Evolutionary conservation across 2,888 invertebrate species (phyloP), one percentile per base, ranked within the genome.

Genomic region (Tiliacea aurago): DNA sequence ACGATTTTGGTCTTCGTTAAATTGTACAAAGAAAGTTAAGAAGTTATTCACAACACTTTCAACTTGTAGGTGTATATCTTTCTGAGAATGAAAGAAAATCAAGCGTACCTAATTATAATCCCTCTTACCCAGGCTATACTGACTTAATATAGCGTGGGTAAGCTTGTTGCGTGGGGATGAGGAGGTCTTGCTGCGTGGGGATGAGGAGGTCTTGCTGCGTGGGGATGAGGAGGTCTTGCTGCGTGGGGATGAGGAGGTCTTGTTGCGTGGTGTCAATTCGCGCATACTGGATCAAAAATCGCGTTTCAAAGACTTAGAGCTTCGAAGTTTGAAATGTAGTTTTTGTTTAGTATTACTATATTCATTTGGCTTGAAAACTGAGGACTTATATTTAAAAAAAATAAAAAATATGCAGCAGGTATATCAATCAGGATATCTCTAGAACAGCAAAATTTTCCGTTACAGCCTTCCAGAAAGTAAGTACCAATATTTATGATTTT

Each of bases 21-120:
- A 58, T 11, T 58, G 33, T 9, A 11, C 2, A 6, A 20, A 15
- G 3, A 49, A n/a, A 64, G n/a, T 51, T 10, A 11, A 11, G 51
- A 11, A n/a, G 9, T 33, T n/a, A 20, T n/a, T 47, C 20, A n/a
- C n/a, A 20, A 28, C 20, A 63, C 28, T 63, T 20, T 7, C 9
- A 28, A 55, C 18, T 23, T 37, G 20, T 18, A 28, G 28, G 28
- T 6, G 11, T 11, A 20, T 61, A 18, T 5, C 13, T 18, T 37
- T 13, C 11, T 41, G 28, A 58, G 33, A 51, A 51, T 69, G 43
- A 59, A 41, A 23, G 28, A 43, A 70, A 59, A 64, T 47, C 20
- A 33, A 43, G 28, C 59, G n/a, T 51, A 58, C 18, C 18, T 76
- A 33, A n/a, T 78, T 37, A 51, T 56, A 71, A 49, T 49, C 10